Percentiles rank a stretch among this genome's conserved stretches.
These are phyloP conservation scores for Smutsia gigantea DNA, from an alignment of 2,797 vertebrate species.

Conservation along the genomic window DNA sequence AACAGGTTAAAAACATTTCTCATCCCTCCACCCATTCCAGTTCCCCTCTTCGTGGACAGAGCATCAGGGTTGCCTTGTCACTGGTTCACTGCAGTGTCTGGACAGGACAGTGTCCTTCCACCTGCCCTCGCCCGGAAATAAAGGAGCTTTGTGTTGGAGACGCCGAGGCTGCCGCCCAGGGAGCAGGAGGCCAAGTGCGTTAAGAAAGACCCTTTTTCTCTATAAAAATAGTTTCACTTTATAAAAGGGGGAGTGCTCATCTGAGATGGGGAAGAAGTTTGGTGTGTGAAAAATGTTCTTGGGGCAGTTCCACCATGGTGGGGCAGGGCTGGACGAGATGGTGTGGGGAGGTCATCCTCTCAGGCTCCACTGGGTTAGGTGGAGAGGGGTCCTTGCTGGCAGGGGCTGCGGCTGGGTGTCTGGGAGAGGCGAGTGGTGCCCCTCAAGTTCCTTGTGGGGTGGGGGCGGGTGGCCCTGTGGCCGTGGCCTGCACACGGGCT, in stretches of 20 bases:
- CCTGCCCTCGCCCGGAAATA: slow-evolving; percentile 82
- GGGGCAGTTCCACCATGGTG: not conserved
- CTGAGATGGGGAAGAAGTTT: slow-evolving; percentile 78
- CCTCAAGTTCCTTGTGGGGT: not conserved
- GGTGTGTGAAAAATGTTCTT: slow-evolving; percentile 76
- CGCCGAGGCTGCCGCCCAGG: slow-evolving; percentile 82
- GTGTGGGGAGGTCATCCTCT: not conserved
- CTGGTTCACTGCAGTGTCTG: not conserved
- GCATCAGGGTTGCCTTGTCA: slow-evolving; percentile 71
- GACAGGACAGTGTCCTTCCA: slow-evolving; percentile 74
- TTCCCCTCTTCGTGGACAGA: slow-evolving; percentile 72
- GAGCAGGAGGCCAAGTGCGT: slow-evolving; percentile 75
- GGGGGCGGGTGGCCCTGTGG: not conserved
- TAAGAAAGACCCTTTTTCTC: slow-evolving; percentile 86
- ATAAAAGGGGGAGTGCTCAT: slow-evolving; percentile 82
- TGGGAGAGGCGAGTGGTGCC: not conserved
- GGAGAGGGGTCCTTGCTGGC: not conserved
- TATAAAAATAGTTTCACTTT: slow-evolving; percentile 88
- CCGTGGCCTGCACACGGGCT: not conserved
- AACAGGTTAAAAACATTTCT: slow-evolving; percentile 62
- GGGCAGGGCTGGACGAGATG: not conserved
- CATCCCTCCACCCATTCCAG: slow-evolving; percentile 53
- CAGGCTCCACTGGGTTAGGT: not conserved
- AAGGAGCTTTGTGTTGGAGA: slow-evolving; percentile 79
- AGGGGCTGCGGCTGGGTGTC: not conserved